Evolutionary conservation across 2,888 invertebrate species (phyloP), one percentile per base, ranked within the genome.

Genomic region (Thera obeliscata): DNA sequence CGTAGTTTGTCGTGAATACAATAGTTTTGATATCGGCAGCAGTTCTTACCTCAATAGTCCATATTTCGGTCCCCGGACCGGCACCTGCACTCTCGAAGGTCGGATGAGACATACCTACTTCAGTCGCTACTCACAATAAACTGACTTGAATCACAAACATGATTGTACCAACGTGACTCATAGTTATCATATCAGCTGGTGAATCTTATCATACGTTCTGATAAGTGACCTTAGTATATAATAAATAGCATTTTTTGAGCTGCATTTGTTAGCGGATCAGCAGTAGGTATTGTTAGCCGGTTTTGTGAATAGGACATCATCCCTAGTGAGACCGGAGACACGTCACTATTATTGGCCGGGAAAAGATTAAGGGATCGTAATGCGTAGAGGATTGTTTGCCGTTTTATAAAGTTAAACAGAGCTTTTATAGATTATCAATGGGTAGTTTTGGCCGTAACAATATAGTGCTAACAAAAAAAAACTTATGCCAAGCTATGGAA

Each of bases 11-110:
- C 22, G 22, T 22, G 22, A 22, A 22, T 22, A 22, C 22, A 22
- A 22, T 22, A 22, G 1, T 22, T 22, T 22, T 22, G 22, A 22
- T 22, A 22, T 22, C 22, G 22, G 22, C 22, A 12, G 22, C 50
- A 50, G 52, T 35, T 9, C 48, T 94, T 86, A 97, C 97, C 91
- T 97, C 97, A 66, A 97, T 96, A 78, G 97, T 95, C 97, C 97
- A 97, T 71, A 97, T 95, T 85, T 96, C 95, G 4, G 97, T 82
- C 0, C 97, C 97, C 0, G 96, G 93, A 6, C 82, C 83, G 55
- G 92, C 89, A 0, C 97, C 97, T 22, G 96, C 96, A 43, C 95
- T 95, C 66, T 91, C 94, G 80, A 97, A 97, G 2, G 96, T 96
- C n/a, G 96, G 94, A 77, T 96, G 95, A 78, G 94, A 94, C 86